Conservation (phyloP, 1,140 invertebrate genomes). For the Heliconius congener region DNA sequence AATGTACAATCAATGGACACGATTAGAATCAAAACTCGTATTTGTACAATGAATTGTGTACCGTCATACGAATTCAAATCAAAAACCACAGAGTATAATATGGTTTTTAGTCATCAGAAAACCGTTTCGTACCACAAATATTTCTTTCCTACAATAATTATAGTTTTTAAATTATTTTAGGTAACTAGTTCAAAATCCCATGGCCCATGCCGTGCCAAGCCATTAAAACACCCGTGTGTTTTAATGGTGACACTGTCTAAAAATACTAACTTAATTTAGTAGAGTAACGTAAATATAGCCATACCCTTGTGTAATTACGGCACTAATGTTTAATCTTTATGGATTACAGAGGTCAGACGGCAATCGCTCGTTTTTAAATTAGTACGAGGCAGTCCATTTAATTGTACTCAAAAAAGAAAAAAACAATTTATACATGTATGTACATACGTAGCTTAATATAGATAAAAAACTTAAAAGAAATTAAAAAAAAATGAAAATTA, state of each 20-base stretch:
- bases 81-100: not conserved
- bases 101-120: not conserved
- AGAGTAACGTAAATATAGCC: not conserved
- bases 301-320: not conserved
- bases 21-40: not conserved
- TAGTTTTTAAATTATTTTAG: too few species aligned
- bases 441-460: not conserved
- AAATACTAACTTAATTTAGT: not conserved
- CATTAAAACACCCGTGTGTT: too few species aligned
- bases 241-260: too few species aligned
- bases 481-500: too few species aligned
- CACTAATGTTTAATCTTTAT: slow-evolving; percentile 7
- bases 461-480: too few species aligned
- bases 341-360: slow-evolving; percentile 17
- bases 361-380: slow-evolving; percentile 14
- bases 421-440: not conserved
- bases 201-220: too few species aligned
- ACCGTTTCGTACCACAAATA: not conserved
- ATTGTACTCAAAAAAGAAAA: not conserved
- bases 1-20: not conserved
- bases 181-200: too few species aligned
- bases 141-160: not conserved
- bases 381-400: not conserved
- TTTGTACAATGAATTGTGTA: not conserved
- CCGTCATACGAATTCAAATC: not conserved